These are phyloP conservation scores for Nemoura dubitans DNA, from an alignment of 2,888 invertebrate genomes.

Conservation along the genomic window DNA sequence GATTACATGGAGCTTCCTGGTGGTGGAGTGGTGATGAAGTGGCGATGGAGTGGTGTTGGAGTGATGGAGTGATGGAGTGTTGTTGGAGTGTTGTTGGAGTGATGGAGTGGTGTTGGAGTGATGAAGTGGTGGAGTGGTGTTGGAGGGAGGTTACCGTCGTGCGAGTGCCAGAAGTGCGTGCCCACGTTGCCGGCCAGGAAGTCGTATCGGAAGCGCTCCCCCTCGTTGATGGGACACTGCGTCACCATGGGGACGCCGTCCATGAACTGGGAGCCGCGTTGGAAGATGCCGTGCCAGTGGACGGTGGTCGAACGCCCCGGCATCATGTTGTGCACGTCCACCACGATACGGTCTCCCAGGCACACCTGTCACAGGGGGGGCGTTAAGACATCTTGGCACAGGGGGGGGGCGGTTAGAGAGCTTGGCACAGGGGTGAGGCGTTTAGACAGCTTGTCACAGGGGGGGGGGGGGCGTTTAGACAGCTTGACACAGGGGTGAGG, in stretches of 20 bases:
- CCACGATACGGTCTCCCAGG: conserved; percentile 57
- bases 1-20: too few relatives aligned
- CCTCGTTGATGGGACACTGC: conserved; percentile 60
- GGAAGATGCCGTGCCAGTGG: conserved; percentile 64
- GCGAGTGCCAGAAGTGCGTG: conserved; percentile 58
- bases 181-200: conserved; percentile 55
- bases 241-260: conserved; percentile 61
- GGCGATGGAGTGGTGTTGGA: too few relatives aligned
- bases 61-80: too few relatives aligned
- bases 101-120: background rate
- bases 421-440: too few relatives aligned
- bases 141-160: conserved; percentile 53
- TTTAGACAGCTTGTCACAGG: too few relatives aligned
- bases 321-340: conserved; percentile 58
- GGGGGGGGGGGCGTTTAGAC: too few relatives aligned
- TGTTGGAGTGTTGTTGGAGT: too few relatives aligned
- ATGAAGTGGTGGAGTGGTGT: too few relatives aligned
- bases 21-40: too few relatives aligned
- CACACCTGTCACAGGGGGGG: conserved; percentile 57
- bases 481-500: too few relatives aligned
- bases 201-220: conserved; percentile 56
- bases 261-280: conserved; percentile 57
- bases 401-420: too few relatives aligned
- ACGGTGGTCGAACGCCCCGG: conserved; percentile 58
- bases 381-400: too few relatives aligned